A percentile compares a stretch with the other conserved stretches of the same genome.
Evolutionary conservation across 2,113 vertebrate genomes (phyloP).

Genomic region (Lasiurus borealis): DNA sequence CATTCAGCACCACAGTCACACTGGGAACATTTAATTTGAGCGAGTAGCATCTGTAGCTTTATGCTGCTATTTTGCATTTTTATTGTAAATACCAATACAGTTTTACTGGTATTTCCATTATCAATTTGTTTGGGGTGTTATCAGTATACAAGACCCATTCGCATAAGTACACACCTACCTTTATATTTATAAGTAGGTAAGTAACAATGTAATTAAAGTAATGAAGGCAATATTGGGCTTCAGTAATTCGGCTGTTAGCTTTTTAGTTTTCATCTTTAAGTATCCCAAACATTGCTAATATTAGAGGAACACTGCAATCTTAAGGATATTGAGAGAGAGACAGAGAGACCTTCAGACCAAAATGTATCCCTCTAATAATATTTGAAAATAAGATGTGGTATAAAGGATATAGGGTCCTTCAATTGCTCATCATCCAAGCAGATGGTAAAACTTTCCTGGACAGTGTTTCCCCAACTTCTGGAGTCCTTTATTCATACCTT

Average conservation of each 20-base stretch:
- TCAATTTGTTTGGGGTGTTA: not conserved
- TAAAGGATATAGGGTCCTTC: not conserved
- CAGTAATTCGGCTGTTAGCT: not conserved
- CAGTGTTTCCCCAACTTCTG: not conserved
- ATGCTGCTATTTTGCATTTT: not conserved
- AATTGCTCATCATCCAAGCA: not conserved
- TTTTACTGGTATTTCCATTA: not conserved
- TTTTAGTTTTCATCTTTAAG: conserved; percentile 32
- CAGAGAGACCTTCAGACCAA: not conserved
- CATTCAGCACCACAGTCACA: not conserved
- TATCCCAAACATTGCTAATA: not conserved
- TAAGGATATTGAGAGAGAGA: not conserved
- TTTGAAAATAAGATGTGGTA: not conserved
- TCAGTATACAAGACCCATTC: not conserved
- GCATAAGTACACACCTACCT: not conserved
- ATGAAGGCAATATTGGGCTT: not conserved
- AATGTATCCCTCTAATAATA: not conserved
- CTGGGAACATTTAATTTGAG: not conserved
- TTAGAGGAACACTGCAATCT: conserved; percentile 11
- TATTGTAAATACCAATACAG: not conserved
- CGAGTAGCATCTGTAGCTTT: not conserved
- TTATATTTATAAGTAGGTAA: conserved; percentile 23
- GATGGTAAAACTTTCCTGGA: not conserved
- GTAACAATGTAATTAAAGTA: not conserved
- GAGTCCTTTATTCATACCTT: not conserved